Conservation (phyloP, 2,797 vertebrate genomes). For the Lepilemur ruficaudatus region DNA sequence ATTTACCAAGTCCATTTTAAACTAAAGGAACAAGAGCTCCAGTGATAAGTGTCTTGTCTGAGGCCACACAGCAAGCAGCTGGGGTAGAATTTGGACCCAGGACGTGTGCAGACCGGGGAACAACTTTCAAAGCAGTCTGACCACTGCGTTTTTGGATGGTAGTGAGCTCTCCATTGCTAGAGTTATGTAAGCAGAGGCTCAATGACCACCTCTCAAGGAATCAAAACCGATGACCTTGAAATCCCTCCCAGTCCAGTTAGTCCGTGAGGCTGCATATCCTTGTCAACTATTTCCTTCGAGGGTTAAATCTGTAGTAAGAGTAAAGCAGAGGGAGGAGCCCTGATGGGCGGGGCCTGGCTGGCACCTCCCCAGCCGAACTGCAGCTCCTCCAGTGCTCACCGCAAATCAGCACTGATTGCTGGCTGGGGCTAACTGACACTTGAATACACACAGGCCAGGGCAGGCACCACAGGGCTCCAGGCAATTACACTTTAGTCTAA, state of each 20-base stretch:
- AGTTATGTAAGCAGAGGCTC: not conserved
- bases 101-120: not conserved
- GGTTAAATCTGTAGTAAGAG: not conserved
- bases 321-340: not conserved
- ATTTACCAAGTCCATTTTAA: not conserved
- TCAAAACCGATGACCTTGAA: not conserved
- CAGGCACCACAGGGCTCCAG: fast-evolving
- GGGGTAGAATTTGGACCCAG: not conserved
- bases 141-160: not conserved
- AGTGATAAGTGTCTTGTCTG: not conserved
- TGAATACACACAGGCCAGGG: not conserved
- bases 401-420: not conserved
- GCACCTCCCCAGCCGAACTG: not conserved
- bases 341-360: not conserved
- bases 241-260: not conserved
- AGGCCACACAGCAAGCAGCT: not conserved
- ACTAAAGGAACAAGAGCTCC: fast-evolving
- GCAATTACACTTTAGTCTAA: fast-evolving
- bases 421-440: not conserved
- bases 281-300: fast-evolving
- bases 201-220: not conserved
- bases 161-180: not conserved
- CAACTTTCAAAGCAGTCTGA: not conserved
- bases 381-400: not conserved
- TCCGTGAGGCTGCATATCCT: not conserved